Conservation (phyloP, 2,888 invertebrate species). For the Mechanitis mazaeus region DNA sequence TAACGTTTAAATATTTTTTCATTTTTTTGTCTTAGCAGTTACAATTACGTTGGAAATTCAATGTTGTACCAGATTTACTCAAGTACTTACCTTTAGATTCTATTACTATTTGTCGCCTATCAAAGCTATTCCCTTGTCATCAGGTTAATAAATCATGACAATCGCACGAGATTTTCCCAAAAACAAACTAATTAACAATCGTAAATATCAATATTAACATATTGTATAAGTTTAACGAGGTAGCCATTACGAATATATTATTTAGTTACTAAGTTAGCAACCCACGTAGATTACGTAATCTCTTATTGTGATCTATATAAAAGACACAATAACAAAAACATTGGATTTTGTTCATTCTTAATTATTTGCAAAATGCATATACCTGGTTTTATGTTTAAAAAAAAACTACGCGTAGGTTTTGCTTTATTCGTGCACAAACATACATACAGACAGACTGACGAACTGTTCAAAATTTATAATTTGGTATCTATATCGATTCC, state of each 20-base stretch:
- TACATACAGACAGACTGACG: too few relatives aligned
- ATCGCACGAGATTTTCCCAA: constrained; percentile 33
- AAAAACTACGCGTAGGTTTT: too few relatives aligned
- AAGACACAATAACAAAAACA: constrained; percentile 19
- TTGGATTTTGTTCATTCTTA: not conserved
- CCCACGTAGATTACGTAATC: constrained; percentile 41
- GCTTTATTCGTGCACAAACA: too few relatives aligned
- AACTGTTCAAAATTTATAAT: too few relatives aligned
- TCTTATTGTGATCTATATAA: constrained; percentile 23
- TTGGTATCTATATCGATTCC: too few relatives aligned
- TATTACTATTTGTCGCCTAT: not conserved
- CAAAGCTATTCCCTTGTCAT: not conserved
- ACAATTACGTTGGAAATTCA: too few relatives aligned
- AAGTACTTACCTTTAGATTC: too few relatives aligned
- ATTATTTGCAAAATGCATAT: not conserved
- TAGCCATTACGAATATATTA: constrained; percentile 40
- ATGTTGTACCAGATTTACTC: too few relatives aligned
- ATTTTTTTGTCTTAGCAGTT: too few relatives aligned
- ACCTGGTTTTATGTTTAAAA: too few relatives aligned
- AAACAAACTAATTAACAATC: constrained; percentile 35
- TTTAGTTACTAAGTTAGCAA: constrained; percentile 43
- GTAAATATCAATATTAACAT: constrained; percentile 60
- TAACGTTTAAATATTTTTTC: too few relatives aligned
- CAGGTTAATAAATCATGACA: constrained; percentile 8
- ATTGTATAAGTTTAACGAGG: constrained; percentile 43